Conservation (phyloP, 2,888 invertebrate species). For the Norana najaformis region DNA sequence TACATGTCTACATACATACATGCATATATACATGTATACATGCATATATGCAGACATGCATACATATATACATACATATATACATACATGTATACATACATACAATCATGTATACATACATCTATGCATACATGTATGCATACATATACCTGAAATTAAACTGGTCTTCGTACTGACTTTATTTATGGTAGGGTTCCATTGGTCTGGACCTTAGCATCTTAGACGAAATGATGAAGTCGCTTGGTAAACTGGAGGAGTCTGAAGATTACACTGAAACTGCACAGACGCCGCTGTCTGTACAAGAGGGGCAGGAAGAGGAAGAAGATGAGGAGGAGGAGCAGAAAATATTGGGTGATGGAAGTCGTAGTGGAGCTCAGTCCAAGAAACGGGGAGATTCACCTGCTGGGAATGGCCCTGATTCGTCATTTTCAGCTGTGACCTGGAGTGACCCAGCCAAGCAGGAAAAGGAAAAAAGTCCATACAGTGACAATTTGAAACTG, state of each 20-base stretch:
- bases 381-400: not conserved
- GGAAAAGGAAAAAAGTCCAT: not conserved
- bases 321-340: not conserved
- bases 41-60: too few relatives aligned
- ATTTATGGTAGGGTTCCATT: not conserved
- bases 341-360: not conserved
- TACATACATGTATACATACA: too few relatives aligned
- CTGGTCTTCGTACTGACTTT: not conserved
- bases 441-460: not conserved
- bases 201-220: slow-evolving; percentile 8
- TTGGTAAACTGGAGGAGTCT: not conserved
- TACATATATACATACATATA: too few relatives aligned
- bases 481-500: not conserved
- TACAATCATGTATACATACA: not conserved
- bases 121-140: not conserved
- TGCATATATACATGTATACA: too few relatives aligned
- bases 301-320: not conserved
- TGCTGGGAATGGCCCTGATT: not conserved
- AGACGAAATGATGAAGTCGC: slow-evolving; percentile 21
- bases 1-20: too few relatives aligned
- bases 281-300: not conserved
- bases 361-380: not conserved
- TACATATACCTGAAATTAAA: not conserved
- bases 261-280: not conserved
- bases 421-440: not conserved